phyloP scores from a whole-genome alignment of 1,140 invertebrate genomes.

The Wasmannia auropunctata region DNA sequence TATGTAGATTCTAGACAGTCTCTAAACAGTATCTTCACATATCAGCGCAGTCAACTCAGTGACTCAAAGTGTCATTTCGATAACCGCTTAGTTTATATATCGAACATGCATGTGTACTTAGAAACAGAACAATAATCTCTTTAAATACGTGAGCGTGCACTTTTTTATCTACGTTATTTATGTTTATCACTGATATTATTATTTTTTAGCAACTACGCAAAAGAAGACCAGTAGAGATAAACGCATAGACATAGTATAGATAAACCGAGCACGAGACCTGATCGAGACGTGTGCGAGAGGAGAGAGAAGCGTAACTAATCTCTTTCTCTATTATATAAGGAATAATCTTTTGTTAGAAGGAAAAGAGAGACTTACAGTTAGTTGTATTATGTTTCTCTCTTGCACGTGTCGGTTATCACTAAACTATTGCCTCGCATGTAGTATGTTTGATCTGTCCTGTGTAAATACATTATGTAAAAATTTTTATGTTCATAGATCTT shows the following conservation, averaged over 20 bases:
- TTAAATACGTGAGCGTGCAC: neutral
- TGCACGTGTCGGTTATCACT: too few species aligned
- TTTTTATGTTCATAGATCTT: neutral
- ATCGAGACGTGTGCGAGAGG: too few species aligned
- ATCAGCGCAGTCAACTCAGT: neutral
- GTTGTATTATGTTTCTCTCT: too few species aligned
- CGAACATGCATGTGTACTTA: neutral
- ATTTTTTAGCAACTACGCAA: constrained; percentile 37
- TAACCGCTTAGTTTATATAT: constrained; percentile 47
- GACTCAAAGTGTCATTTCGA: neutral
- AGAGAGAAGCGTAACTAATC: too few species aligned
- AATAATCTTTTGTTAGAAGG: too few species aligned
- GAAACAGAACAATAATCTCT: neutral
- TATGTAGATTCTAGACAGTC: too few species aligned
- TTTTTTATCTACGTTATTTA: neutral
- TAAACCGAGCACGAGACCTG: too few species aligned
- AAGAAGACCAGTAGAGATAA: constrained; percentile 20
- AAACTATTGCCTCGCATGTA: too few species aligned
- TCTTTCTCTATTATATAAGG: too few species aligned
- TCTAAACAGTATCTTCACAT: constrained; percentile 52
- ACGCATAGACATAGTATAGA: too few species aligned
- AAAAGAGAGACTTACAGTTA: too few species aligned
- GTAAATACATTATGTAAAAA: constrained; percentile 41
- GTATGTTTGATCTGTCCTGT: too few species aligned
- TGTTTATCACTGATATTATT: constrained; percentile 39